Evolutionary conservation across 2,888 invertebrate species (phyloP).

Genomic region (Neoascia interrupta): DNA sequence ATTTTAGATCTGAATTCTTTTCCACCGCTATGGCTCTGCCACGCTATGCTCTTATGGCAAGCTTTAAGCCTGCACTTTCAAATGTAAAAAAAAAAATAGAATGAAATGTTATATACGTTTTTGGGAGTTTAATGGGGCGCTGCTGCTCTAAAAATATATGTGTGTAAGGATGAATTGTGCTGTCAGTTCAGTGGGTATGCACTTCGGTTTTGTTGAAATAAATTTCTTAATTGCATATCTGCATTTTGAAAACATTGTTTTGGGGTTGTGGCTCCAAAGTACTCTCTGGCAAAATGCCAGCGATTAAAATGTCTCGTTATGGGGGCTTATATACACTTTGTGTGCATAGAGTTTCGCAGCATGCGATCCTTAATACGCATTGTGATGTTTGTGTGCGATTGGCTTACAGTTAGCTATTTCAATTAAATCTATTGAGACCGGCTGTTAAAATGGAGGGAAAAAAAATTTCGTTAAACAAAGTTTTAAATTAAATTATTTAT

Average conservation of each 20-base stretch:
- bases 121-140: slow-evolving; percentile 12
- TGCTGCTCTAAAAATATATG: slow-evolving; percentile 17
- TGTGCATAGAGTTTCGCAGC: too few relatives aligned
- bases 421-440: too few relatives aligned
- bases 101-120: too few relatives aligned
- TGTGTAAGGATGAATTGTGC: slow-evolving; percentile 30
- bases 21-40: not conserved
- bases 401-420: too few relatives aligned
- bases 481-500: too few relatives aligned
- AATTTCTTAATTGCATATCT: slow-evolving; percentile 32
- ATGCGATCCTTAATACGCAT: too few relatives aligned
- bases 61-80: slow-evolving; percentile 17
- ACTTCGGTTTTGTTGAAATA: slow-evolving; percentile 5
- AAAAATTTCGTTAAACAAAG: too few relatives aligned
- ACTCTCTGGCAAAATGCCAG: slow-evolving; percentile 14
- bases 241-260: slow-evolving; percentile 12
- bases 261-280: too few relatives aligned
- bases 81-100: slow-evolving; percentile 13
- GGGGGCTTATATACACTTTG: too few relatives aligned
- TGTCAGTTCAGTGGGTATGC: slow-evolving; percentile 21
- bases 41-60: not conserved
- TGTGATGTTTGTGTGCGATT: too few relatives aligned
- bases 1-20: slow-evolving; percentile 12
- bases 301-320: too few relatives aligned
- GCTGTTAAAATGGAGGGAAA: too few relatives aligned